Evolutionary conservation across 2,888 invertebrate genomes (phyloP).

Genomic region (Cerceris ruficornis): DNA sequence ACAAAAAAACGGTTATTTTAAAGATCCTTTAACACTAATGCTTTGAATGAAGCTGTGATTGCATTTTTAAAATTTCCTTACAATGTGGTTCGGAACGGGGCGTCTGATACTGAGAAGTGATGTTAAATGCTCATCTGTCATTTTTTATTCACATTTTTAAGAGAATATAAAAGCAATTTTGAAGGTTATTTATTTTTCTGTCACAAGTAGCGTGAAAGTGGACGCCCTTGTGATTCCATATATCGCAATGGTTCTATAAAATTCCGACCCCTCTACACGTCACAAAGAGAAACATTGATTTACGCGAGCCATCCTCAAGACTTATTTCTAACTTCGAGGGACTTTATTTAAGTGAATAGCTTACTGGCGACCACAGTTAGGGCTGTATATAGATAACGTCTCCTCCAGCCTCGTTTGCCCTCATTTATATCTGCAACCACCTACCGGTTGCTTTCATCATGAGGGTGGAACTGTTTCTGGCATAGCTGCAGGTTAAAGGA

Average conservation of each 20-base stretch:
- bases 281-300: slow-evolving; percentile 15
- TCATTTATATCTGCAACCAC: slow-evolving; percentile 41
- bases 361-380: slow-evolving; percentile 13
- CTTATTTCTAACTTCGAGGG: slow-evolving; percentile 53
- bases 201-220: neutral
- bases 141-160: no score
- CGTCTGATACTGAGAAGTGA: no score
- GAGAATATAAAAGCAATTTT: no score
- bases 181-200: no score
- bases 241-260: neutral
- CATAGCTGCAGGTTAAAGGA: slow-evolving; percentile 30
- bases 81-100: no score
- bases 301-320: slow-evolving; percentile 33
- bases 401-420: slow-evolving; percentile 4
- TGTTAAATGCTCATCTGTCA: no score
- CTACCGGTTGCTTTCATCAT: slow-evolving; percentile 50
- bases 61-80: no score
- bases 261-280: neutral
- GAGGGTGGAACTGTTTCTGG: slow-evolving; percentile 22
- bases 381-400: slow-evolving; percentile 35
- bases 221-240: neutral
- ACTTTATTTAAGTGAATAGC: slow-evolving; percentile 57
- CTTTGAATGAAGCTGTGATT: no score
- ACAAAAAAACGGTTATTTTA: no score
- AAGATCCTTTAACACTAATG: no score